phyloP scores from a whole-genome alignment of 1,140 invertebrate genomes.

The Drosophila kepulauana region DNA sequence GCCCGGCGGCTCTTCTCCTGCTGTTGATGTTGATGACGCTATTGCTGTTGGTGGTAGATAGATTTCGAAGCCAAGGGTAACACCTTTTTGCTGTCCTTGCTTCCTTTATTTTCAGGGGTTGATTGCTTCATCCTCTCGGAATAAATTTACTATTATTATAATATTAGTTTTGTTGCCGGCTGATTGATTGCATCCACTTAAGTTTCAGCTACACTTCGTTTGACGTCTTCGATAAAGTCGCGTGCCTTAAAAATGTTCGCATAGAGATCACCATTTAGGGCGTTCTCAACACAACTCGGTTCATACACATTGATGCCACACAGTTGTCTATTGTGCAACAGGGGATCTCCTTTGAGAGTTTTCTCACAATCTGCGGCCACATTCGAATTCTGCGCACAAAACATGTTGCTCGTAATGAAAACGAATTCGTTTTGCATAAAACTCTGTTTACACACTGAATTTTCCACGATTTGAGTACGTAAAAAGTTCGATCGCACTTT shows the following conservation, averaged over 20 bases:
- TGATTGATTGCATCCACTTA: slow-evolving; percentile 56
- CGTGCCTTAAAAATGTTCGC: slow-evolving; percentile 46
- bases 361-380: slow-evolving; percentile 34
- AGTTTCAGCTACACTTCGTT: background rate
- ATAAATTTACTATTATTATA: background rate
- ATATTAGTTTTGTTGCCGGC: slow-evolving; percentile 25
- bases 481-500: slow-evolving; percentile 26
- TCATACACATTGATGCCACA: slow-evolving; percentile 62
- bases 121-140: slow-evolving; percentile 26
- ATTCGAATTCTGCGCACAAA: slow-evolving; percentile 53
- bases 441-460: slow-evolving; percentile 45
- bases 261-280: slow-evolving; percentile 57
- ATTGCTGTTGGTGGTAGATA: slow-evolving; percentile 42
- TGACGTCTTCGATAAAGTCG: slow-evolving; percentile 3
- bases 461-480: slow-evolving; percentile 46
- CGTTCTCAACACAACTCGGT: slow-evolving; percentile 38
- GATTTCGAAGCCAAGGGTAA: slow-evolving; percentile 73
- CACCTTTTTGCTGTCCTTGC: slow-evolving; percentile 74
- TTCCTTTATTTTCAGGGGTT: slow-evolving; percentile 50
- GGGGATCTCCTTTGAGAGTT: slow-evolving; percentile 39
- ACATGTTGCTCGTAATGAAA: slow-evolving; percentile 45
- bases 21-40: slow-evolving; percentile 13
- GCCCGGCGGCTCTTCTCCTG: slow-evolving; percentile 1
- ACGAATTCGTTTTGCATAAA: slow-evolving; percentile 39
- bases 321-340: slow-evolving; percentile 36